Base-by-base conservation (phyloP, 2,888 invertebrate genomes). In the Drosophila putrida region DNA sequence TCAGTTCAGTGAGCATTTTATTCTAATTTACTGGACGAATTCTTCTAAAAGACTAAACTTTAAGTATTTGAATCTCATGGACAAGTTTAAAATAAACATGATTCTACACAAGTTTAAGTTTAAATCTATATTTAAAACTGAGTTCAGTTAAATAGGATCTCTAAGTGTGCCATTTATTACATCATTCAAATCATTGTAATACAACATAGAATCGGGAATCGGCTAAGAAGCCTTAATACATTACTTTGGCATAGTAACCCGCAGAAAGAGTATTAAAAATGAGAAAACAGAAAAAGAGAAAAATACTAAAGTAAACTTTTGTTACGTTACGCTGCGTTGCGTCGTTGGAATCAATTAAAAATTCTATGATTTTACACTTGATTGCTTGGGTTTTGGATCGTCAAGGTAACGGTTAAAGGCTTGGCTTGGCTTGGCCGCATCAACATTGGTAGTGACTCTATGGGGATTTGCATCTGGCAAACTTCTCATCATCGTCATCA, bases 331-430 rank as follows among this genome's bases (percentile, higher is more conserved):
- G 61, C 44, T 72, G 64, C 66, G 47, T 58, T 65, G 47, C 69
- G 61, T 61, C 72, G 63, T 38, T 67, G 78, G 68, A 82, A 87
- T 87, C 83, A 83, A 83, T 80, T 87, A 87, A 88, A 83, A 83
- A 85, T 88, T 75, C 82, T 73, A 78, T 84, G 88, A 83, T 85
- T 88, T 85, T 82, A 71, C 80, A 78, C 83, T 87, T 88, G 83
- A 83, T 88, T 83, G 83, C 57, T 65, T 67, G 71, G 73, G 78
- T 80, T 85, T 81, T 74, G 62, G 51, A 80, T 82, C 68, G 83
- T 59, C 88, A 76, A 76, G 88, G 83, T 71, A 83, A 81, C 81
- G 35, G 46, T 13, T 41, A 25, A 9, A 33, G 43, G 13, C 3
- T 10, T 6, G n/a, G 10, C 13, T 2, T 25, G 43, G 13, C 3